Evolutionary conservation across 2,888 invertebrate genomes (phyloP), one percentile per base, ranked within the genome.

Genomic region (Drosophila formosana): DNA sequence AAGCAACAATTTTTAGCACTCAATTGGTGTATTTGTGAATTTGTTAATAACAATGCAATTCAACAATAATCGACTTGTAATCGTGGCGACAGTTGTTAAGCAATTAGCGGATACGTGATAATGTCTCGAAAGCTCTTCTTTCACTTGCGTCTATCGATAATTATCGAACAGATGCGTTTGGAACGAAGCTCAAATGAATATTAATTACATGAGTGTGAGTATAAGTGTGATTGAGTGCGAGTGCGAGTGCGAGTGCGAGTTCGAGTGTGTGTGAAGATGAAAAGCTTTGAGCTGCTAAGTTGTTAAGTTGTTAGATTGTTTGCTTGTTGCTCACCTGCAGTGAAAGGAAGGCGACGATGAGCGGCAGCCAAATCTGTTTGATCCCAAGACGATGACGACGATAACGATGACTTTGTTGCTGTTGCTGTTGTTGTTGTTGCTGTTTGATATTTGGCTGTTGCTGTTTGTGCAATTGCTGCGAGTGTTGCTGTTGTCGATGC

Each of bases 281-380:
- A 51, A 49, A 46, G 49, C 51, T 39, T 63, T 18, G 52, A 57
- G 65, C 58, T 61, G 51, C 49, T 39, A 69, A 69, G 68, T 45
- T 52, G 32, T 23, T 63, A 37, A 9, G 1, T 56, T 45, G 34
- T 50, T 50, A n/a, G 23, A 9, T 18, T 46, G 50, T 23, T 51
- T 60, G 51, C 37, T 32, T 53, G 61, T 63, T 56, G 37, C 88
- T 91, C 82, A 92, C 91, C 92, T 91, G 91, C 74, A 91, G 90
- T 89, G 91, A 89, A 88, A 91, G 89, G 86, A 89, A 57, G 34
- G 64, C 63, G 67, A 91, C 84, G 78, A 89, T 89, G 82, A 92
- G 82, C 82, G 91, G 89, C 84, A 91, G 77, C 89, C 89, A 90
- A 82, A 91, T 88, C 86, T 89, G 90, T 83, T 88, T 90, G 76